Percentiles rank a stretch among this genome's conserved stretches.
Evolutionary conservation across 2,797 vertebrate species (phyloP).

Genomic region (Myripristis jacobus): DNA sequence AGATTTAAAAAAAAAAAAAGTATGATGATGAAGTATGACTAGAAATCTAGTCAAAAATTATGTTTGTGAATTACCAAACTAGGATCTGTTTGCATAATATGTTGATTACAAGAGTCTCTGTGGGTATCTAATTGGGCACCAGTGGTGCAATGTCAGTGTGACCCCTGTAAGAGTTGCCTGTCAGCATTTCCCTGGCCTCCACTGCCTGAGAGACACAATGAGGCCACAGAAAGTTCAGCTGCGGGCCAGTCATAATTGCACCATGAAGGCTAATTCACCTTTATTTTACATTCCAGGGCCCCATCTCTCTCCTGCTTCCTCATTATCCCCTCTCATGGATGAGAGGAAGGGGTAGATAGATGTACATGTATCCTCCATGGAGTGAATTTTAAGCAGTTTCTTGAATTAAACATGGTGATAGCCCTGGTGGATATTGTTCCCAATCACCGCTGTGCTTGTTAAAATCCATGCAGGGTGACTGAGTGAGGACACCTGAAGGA

Average conservation of each 20-base stretch:
- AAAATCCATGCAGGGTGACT: neutral
- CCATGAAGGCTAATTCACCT: conserved; percentile 33
- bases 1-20: neutral
- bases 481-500: neutral
- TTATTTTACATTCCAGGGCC: conserved; percentile 49
- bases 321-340: conserved; percentile 36
- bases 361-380: conserved; percentile 28
- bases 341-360: conserved; percentile 7
- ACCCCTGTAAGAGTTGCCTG: conserved; percentile 26
- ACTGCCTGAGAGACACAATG: conserved; percentile 37
- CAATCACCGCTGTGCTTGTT: conserved; percentile 34
- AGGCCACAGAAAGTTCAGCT: conserved; percentile 46
- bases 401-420: conserved; percentile 46
- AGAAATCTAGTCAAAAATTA: neutral
- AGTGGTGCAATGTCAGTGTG: conserved; percentile 17
- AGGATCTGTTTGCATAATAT: too few species aligned
- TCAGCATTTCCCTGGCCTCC: conserved; percentile 54
- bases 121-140: conserved; percentile 19
- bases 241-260: conserved; percentile 58
- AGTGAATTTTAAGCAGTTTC: conserved; percentile 58
- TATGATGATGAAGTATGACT: too few species aligned
- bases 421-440: neutral
- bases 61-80: neutral
- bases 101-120: neutral
- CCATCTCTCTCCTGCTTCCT: conserved; percentile 23